These are phyloP conservation scores for Araneus ventricosus DNA, from an alignment of 1,140 invertebrate species.

Conservation along the genomic window DNA sequence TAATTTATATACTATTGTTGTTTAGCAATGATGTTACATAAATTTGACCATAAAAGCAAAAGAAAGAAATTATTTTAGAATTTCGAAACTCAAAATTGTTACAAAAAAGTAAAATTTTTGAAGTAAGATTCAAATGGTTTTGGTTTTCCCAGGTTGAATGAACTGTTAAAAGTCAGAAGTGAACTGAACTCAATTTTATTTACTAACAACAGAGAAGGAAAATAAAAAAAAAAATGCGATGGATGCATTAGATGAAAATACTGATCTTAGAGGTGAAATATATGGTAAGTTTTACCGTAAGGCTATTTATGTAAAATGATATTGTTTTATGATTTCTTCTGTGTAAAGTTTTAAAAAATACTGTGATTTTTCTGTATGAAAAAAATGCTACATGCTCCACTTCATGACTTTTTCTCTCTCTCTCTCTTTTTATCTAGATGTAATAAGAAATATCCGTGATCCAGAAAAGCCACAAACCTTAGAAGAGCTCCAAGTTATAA, in stretches of 20 bases:
- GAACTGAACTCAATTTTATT: background rate
- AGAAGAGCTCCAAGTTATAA: slow-evolving; percentile 96
- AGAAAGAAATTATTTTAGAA: too few species aligned
- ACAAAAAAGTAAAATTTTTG: background rate
- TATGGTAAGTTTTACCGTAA: slow-evolving; percentile 31
- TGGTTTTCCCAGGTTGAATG: background rate
- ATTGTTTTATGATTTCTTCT: too few species aligned
- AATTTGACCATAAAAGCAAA: too few species aligned
- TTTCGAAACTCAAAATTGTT: too few species aligned
- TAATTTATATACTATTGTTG: background rate
- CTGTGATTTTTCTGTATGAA: too few species aligned
- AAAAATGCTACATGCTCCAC: too few species aligned
- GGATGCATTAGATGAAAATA: background rate
- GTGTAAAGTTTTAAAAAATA: too few species aligned
- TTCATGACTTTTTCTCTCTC: too few species aligned
- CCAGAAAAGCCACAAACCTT: slow-evolving; percentile 98
- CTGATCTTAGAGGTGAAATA: slow-evolving; percentile 51
- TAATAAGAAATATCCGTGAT: slow-evolving; percentile 97
- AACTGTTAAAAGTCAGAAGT: background rate
- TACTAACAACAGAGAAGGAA: background rate
- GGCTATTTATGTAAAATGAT: background rate
- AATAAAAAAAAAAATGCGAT: background rate
- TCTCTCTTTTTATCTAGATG: slow-evolving; percentile 76
- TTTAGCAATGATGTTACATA: too few species aligned
- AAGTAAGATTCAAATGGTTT: background rate